Conservation (phyloP, 1,140 invertebrate species). For the Dendrolimus kikuchii region DNA sequence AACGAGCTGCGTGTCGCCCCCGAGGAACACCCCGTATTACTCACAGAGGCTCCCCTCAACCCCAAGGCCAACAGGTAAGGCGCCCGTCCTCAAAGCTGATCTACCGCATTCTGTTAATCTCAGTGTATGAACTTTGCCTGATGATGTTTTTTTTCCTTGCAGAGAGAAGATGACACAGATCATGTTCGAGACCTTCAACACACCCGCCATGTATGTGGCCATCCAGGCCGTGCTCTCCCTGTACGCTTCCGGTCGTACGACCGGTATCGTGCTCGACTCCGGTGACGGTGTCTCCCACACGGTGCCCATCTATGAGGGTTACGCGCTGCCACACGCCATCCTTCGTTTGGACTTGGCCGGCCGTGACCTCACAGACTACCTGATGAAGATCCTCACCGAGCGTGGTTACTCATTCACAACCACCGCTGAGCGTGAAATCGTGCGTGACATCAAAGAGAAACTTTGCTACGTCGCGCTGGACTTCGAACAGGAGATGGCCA, state of each 20-base stretch:
- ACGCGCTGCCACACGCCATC: conserved; percentile 90
- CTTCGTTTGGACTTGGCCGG: conserved; percentile 90
- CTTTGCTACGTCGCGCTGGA: conserved; percentile 94
- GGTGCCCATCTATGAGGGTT: conserved; percentile 92
- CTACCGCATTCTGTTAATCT: not conserved
- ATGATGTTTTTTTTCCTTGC: conserved; percentile 31
- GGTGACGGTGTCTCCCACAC: conserved; percentile 93
- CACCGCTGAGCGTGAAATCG: conserved; percentile 91
- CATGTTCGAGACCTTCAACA: conserved; percentile 87
- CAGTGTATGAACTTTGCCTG: not conserved
- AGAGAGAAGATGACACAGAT: conserved; percentile 86
- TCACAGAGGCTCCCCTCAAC: conserved; percentile 94
- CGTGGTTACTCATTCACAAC: conserved; percentile 87
- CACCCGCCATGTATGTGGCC: conserved; percentile 91
- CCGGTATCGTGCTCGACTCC: conserved; percentile 91
- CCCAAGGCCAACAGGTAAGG: conserved; percentile 85
- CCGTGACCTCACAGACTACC: conserved; percentile 90
- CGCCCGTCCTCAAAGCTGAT: not conserved
- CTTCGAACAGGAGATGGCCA: conserved; percentile 97
- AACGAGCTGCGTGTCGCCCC: conserved; percentile 93
- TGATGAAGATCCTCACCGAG: conserved; percentile 94
- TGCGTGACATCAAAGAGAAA: conserved; percentile 95
- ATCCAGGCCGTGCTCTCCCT: conserved; percentile 89
- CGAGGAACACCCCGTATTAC: conserved; percentile 92
- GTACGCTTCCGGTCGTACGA: conserved; percentile 93